Evolutionary conservation across 2,797 vertebrate species (phyloP).

Genomic region (Lateolabrax maculatus): DNA sequence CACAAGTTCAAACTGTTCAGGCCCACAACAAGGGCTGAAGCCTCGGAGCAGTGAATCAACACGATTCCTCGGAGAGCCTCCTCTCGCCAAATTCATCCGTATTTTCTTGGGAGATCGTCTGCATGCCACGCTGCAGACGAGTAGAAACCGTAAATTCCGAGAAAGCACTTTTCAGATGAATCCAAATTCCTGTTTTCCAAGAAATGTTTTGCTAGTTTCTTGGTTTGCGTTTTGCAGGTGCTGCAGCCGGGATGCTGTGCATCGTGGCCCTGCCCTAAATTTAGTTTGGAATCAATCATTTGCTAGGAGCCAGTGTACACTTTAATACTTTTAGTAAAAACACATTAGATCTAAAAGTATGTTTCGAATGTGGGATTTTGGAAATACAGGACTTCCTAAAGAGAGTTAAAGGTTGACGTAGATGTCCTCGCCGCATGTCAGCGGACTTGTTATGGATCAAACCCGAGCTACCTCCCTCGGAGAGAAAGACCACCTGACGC

Average conservation of each 20-base stretch:
- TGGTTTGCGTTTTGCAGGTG: slow-evolving; percentile 54
- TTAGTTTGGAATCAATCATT: slow-evolving; percentile 2
- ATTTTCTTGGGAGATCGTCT: slow-evolving; percentile 57
- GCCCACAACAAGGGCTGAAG: slow-evolving; percentile 59
- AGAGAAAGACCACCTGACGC: slow-evolving; percentile 45
- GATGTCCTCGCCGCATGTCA: slow-evolving; percentile 24
- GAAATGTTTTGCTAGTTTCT: slow-evolving; percentile 73
- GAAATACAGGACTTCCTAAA: slow-evolving; percentile 21
- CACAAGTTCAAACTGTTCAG: slow-evolving; percentile 51
- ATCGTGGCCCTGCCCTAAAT: neutral
- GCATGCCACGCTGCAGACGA: slow-evolving; percentile 48
- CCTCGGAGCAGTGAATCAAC: slow-evolving; percentile 63
- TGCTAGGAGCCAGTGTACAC: neutral
- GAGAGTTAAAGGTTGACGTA: slow-evolving; percentile 5
- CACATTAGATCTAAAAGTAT: slow-evolving; percentile 20
- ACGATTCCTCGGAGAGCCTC: slow-evolving; percentile 56
- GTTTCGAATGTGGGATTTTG: slow-evolving; percentile 18
- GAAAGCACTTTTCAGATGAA: slow-evolving; percentile 68
- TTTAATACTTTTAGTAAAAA: neutral
- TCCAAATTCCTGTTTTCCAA: slow-evolving; percentile 65
- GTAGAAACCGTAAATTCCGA: slow-evolving; percentile 65
- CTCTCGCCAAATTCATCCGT: slow-evolving; percentile 44
- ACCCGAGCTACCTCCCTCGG: slow-evolving; percentile 12
- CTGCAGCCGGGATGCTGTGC: neutral
- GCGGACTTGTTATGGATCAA: slow-evolving; percentile 14